These are phyloP conservation scores for Coecobrya sp. DNA, from an alignment of 2,888 invertebrate species.

Conservation along the genomic window DNA sequence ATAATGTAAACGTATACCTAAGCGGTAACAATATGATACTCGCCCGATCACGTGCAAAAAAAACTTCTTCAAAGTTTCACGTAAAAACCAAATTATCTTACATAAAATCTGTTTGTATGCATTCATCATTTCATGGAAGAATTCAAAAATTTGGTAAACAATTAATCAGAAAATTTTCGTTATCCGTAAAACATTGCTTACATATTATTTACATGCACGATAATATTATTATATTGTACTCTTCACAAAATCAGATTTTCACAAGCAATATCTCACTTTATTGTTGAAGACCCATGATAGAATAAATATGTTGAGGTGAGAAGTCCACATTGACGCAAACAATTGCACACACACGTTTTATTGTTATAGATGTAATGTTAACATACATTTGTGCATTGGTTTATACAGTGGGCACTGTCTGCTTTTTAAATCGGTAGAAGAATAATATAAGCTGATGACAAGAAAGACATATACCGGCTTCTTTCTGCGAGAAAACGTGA, in stretches of 20 bases:
- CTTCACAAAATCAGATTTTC: neutral
- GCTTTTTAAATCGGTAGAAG: neutral
- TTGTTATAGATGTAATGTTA: no score
- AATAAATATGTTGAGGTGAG: neutral
- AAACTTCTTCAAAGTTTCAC: neutral
- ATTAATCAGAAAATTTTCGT: no score
- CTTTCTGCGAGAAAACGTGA: constrained; percentile 44
- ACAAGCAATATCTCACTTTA: constrained; percentile 52
- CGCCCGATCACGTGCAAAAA: neutral
- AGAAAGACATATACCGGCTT: constrained; percentile 50
- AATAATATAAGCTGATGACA: neutral
- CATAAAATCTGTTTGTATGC: neutral
- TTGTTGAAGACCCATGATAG: neutral
- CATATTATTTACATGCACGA: no score
- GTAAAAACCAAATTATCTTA: neutral
- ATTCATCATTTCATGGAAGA: neutral
- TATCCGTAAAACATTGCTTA: no score
- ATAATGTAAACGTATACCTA: constrained; percentile 16
- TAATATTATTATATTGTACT: neutral
- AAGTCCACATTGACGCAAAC: neutral
- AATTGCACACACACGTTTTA: neutral
- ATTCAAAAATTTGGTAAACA: neutral
- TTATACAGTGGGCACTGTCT: no score
- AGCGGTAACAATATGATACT: constrained; percentile 56
- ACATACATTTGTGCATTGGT: neutral